Evolutionary conservation across 2,888 invertebrate genomes (phyloP).

Genomic region (Dioctria rufipes): DNA sequence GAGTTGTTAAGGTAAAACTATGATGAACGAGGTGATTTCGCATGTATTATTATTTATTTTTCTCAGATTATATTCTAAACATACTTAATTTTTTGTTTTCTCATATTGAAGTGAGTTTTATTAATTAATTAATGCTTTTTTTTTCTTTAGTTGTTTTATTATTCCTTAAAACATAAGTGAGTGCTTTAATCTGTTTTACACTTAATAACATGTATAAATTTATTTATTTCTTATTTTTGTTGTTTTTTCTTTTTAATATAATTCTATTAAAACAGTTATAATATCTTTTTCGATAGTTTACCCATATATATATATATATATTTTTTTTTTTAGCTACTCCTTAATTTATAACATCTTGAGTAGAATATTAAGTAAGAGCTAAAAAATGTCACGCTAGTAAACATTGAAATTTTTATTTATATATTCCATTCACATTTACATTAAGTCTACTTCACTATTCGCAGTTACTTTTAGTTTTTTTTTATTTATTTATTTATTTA

Average conservation of each 20-base stretch:
- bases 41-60: background rate
- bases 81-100: background rate
- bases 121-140: conserved; percentile 10
- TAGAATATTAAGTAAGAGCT: conserved; percentile 38
- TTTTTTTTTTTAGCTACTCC: conserved; percentile 14
- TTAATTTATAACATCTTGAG: conserved; percentile 37
- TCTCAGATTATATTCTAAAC: conserved; percentile 3
- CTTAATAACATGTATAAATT: conserved; percentile 49
- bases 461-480: conserved; percentile 12
- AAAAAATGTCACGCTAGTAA: conserved; percentile 32
- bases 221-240: no score
- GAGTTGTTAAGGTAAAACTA: background rate
- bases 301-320: background rate
- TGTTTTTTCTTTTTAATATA: background rate
- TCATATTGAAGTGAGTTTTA: background rate
- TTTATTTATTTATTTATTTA: background rate
- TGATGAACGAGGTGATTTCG: background rate
- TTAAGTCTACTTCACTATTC: conserved; percentile 47
- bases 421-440: conserved; percentile 24
- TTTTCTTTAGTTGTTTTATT: conserved; percentile 13
- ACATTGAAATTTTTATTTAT: conserved; percentile 29
- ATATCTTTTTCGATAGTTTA: conserved; percentile 15
- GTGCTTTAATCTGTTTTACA: conserved; percentile 39
- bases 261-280: conserved; percentile 38
- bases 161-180: conserved; percentile 11